Percentiles rank a stretch among this genome's conserved stretches.
phyloP scores from a whole-genome alignment of 2,113 vertebrate species.

The Silurus meridionalis region DNA sequence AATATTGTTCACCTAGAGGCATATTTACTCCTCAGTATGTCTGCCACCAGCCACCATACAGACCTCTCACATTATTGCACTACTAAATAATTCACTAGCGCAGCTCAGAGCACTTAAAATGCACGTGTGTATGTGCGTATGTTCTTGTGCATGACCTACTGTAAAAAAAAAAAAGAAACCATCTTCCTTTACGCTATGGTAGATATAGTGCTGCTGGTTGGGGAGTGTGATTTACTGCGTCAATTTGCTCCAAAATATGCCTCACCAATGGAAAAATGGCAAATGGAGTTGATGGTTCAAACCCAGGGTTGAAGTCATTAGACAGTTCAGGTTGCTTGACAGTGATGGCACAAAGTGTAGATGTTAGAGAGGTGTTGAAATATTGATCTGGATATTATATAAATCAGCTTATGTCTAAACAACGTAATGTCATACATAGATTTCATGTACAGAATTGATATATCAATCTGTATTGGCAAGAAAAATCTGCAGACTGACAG shows the following conservation, averaged over 20 bases:
- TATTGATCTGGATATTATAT: not conserved
- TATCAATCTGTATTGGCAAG: not conserved
- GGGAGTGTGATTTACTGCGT: constrained; percentile 18
- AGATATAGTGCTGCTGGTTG: constrained; percentile 12
- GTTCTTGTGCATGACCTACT: constrained; percentile 16
- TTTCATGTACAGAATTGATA: not conserved
- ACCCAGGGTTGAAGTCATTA: constrained; percentile 1
- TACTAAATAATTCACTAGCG: constrained; percentile 70
- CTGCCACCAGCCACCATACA: constrained; percentile 41
- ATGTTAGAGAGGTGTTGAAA: constrained; percentile 13
- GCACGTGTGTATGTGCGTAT: constrained; percentile 21
- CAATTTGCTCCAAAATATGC: constrained; percentile 3
- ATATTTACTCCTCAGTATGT: constrained; percentile 26
- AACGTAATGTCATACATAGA: not conserved
- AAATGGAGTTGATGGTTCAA: constrained; percentile 36
- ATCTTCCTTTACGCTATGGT: not conserved
- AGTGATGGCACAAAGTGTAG: constrained; percentile 16
- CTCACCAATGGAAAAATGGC: not conserved
- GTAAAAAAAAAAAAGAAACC: not conserved
- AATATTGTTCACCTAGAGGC: constrained; percentile 60
- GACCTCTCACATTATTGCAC: constrained; percentile 62
- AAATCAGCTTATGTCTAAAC: too few species aligned
- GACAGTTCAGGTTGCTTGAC: constrained; percentile 27
- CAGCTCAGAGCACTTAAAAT: constrained; percentile 52
- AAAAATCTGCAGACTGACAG: not conserved